Base-by-base conservation (phyloP, 2,113 vertebrate genomes). In the Varanus komodoensis region DNA sequence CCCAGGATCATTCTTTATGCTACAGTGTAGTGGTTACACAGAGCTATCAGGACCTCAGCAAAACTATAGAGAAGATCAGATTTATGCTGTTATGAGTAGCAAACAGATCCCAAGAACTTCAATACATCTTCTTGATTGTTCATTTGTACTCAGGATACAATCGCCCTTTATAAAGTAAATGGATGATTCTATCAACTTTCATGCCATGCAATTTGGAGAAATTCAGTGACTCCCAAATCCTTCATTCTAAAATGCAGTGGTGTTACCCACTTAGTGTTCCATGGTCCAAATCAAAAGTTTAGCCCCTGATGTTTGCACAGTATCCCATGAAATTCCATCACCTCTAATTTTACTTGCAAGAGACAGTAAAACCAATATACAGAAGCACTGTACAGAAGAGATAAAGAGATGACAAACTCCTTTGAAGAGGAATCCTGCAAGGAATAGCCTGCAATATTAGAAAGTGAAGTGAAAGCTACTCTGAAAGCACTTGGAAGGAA, bases 111-210 rank as follows among this genome's bases (percentile, higher is more conserved):
- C 88, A 89, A 87, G 89, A 92, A 91, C 90, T 94, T 94, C 68
- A 91, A 92, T 94, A 92, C 84, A 92, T 92, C 94, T 96, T 73
- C 92, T 91, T 91, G 91, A 95, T 88, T 86, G 77, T 52, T 73
- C 85, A 92, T 87, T 67, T 93, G 89, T 89, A 83, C 74, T 48
- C 88, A 71, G 79, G 0, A 86, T 89, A 89, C 67, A 87, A 95
- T 91, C 89, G n/a, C 69, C 57, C n/a, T 91, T 92, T 94, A 32
- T 93, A 94, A 90, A 92, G 68, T 90, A 93, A 95, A 94, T 92
- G 93, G 93, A 93, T 92, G 85, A 89, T 93, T 50, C 71, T 73
- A 92, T 93, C 93, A 95, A 79, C 54, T 89, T 44, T 88, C 57
- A 34, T 90, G 90, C 88, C 92, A 89, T 93, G 78, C 82, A 87